Percentiles rank a stretch among this genome's conserved stretches.
Evolutionary conservation across 1,140 invertebrate genomes (phyloP).

Genomic region (Macrotrachela quadricornifera): DNA sequence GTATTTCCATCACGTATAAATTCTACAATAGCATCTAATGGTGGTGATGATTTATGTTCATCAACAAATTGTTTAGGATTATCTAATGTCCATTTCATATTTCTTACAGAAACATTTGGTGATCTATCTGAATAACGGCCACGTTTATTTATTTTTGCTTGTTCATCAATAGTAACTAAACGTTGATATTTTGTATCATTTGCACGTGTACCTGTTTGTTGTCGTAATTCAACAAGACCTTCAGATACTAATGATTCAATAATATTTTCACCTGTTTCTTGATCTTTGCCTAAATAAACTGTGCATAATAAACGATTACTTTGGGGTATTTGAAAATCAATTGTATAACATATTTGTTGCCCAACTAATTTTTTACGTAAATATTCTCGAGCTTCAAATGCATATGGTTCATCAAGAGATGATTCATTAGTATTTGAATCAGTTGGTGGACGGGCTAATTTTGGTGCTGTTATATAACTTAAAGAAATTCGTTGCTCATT

Average conservation of each 20-base stretch:
- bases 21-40: constrained; percentile 60
- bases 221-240: constrained; percentile 61
- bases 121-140: constrained; percentile 48
- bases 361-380: constrained; percentile 72
- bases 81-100: constrained; percentile 56
- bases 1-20: constrained; percentile 89
- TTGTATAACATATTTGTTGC: constrained; percentile 55
- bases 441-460: no score
- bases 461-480: no score
- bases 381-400: constrained; percentile 85
- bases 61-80: constrained; percentile 3
- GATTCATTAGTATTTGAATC: no score
- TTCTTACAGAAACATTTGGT: constrained; percentile 46
- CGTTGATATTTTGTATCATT: constrained; percentile 10
- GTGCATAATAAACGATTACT: constrained; percentile 62
- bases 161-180: constrained; percentile 65
- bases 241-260: constrained; percentile 62
- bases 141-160: constrained; percentile 59
- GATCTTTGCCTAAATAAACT: constrained; percentile 60
- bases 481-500: no score
- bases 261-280: constrained; percentile 51
- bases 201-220: constrained; percentile 41
- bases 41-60: constrained; percentile 8
- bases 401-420: constrained; percentile 42
- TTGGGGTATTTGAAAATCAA: constrained; percentile 34